Evolutionary conservation across 2,113 vertebrate genomes (phyloP), one percentile per base, ranked within the genome.

Genomic region (Pseudolaguvia tuberculata): DNA sequence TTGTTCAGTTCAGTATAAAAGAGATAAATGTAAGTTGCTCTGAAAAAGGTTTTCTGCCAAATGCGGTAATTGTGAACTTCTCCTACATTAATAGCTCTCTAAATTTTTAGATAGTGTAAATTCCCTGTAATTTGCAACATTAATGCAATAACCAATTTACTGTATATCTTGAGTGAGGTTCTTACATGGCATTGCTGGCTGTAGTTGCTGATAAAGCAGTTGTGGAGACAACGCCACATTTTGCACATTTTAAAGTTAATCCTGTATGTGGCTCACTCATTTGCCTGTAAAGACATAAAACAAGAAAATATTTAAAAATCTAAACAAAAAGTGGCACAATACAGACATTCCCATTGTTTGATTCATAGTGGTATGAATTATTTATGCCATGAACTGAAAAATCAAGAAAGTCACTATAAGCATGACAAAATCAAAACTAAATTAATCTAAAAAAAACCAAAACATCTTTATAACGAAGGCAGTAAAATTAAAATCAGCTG

Each of bases 111-210:
- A 59, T 18, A 31, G 15, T 59, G 8, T 42, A 63, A 35, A 42
- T 7, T 63, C 1, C 21, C 2, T 62, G 12, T 11, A 11, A 42
- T 5, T 39, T 63, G 21, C 31, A 63, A 2, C 11, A 1, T 3
- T 27, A 48, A 52, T 57, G 80, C 80, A 79, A 80, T 83, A 81
- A 89, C 87, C 82, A 84, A 86, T 86, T 85, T 81, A 11, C 71
- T 45, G 25, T 27, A 83, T 70, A 6, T 82, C 82, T 80, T 83
- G 75, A 83, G 81, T 29, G 72, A 78, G 88, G 89, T 91, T 97
- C 97, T 98, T 95, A 99, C 97, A 99, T 99, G 90, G 97, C 97
- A 79, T 99, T 99, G 95, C 97, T 99, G 88, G 97, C 96, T 88
- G 97, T 99, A 90, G 97, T 97, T 89, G 97, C 96, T 92, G 97